Evolutionary conservation across 2,797 vertebrate genomes (phyloP), one percentile per base, ranked within the genome.

Genomic region (Enteromius radiatus): DNA sequence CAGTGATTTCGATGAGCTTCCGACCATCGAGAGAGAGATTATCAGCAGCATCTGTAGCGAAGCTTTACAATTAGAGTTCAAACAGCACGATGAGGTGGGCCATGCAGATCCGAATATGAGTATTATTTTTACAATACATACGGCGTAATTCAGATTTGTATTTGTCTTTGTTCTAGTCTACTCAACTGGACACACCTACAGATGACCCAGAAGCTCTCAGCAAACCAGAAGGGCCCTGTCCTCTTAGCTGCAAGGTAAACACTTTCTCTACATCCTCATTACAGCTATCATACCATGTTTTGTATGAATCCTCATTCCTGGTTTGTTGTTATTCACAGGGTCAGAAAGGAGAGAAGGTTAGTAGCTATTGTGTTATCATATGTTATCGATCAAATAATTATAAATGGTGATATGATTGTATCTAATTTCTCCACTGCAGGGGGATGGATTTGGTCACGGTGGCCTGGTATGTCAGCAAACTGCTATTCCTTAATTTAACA

Each of bases 341-440:
- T 21, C 94, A 95, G 84, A 97, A 96, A 88, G 96, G 96, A 84
- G 94, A 95, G 90, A 94, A 88, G 93, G 96, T 96, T 71, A 89
- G 91, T 83, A 23, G 23, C 74, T 38, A 23, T n/a, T 47, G 5
- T 80, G 4, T 81, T 1, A 63, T 7, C 63, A 36, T 70, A 54
- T 41, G 0, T 31, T 17, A 4, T 63, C 12, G 0, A 63, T 36
- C 28, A 47, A 11, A 17, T 10, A 23, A 64, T 28, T 59, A 26
- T 67, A 56, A n/a, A 6, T 23, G 14, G 73, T 77, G 52, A 17
- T 23, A 0, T 28, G 45, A 70, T 26, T 31, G 8, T 21, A 38
- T 36, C n/a, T 65, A 15, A 45, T 85, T 36, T 52, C 49, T 82
- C 33, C 11, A 9, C 21, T 65, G n/a, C 82, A 96, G 95, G 96